Evolutionary conservation across 35 echinoderm and acorn worm species (phyloP).

Genomic region (Patiria miniata): DNA sequence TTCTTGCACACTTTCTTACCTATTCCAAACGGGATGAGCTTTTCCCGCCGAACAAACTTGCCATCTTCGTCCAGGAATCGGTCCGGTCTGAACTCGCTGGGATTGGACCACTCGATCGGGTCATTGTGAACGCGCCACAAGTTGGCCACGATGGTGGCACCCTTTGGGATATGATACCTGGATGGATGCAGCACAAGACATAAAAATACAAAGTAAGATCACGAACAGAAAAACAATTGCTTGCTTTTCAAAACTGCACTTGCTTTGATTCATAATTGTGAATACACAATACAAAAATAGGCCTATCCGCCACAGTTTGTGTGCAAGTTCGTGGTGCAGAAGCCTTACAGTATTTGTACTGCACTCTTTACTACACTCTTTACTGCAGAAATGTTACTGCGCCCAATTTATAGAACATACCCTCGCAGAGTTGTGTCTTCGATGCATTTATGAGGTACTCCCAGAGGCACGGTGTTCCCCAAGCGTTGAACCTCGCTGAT

Average conservation of each 20-base stretch:
- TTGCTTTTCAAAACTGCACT: too few relatives aligned
- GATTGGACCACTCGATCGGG: background rate
- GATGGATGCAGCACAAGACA: too few relatives aligned
- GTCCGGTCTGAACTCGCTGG: slow-evolving; percentile 9
- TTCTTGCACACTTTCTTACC: background rate
- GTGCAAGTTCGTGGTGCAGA: too few relatives aligned
- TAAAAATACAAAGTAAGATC: too few relatives aligned
- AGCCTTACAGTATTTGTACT: too few relatives aligned
- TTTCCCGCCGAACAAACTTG: background rate
- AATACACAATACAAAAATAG: too few relatives aligned
- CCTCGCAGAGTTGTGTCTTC: slow-evolving; percentile 5
- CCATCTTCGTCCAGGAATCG: slow-evolving; percentile 25
- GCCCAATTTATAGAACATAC: background rate
- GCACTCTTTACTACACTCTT: too few relatives aligned
- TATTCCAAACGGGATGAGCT: slow-evolving; percentile 33
- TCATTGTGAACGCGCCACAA: slow-evolving; percentile 36
- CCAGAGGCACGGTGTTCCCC: slow-evolving; percentile 43
- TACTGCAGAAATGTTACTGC: too few relatives aligned
- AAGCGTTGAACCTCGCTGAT: slow-evolving; percentile 66
- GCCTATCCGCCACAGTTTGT: too few relatives aligned
- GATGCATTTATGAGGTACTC: slow-evolving; percentile 49
- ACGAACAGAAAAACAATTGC: too few relatives aligned
- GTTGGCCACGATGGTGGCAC: slow-evolving; percentile 8
- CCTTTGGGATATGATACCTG: slow-evolving; percentile 17
- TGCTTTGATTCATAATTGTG: too few relatives aligned